Conservation (phyloP, 2,888 invertebrate genomes). For the Netelia fuscicornis region DNA sequence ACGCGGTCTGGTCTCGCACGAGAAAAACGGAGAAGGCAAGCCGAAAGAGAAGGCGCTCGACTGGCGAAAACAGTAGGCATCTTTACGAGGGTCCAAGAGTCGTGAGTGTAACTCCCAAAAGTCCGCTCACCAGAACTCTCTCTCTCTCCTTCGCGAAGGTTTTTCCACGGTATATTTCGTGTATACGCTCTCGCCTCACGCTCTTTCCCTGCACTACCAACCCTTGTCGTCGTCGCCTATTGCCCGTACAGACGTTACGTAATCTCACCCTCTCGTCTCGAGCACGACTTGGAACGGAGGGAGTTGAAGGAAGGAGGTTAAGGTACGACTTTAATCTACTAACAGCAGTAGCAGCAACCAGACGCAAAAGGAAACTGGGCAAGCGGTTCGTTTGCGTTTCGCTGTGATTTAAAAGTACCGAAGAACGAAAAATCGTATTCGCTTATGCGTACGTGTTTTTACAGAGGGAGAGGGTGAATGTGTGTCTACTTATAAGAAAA, state of each 20-base stretch:
- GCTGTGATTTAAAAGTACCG: constrained; percentile 74
- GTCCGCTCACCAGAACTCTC: constrained; percentile 68
- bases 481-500: neutral
- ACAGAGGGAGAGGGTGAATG: constrained; percentile 14
- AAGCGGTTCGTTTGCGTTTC: constrained; percentile 77
- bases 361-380: constrained; percentile 34
- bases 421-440: constrained; percentile 53
- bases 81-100: constrained; percentile 77
- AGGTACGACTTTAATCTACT: constrained; percentile 81
- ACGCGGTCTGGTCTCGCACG: constrained; percentile 35
- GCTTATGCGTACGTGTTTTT: constrained; percentile 26
- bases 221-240: constrained; percentile 38
- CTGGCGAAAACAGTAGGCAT: constrained; percentile 75
- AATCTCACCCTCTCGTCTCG: constrained; percentile 10
- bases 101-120: constrained; percentile 75
- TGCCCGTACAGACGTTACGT: constrained; percentile 54
- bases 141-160: neutral
- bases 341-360: constrained; percentile 72
- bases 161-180: constrained; percentile 39
- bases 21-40: constrained; percentile 22
- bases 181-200: constrained; percentile 32
- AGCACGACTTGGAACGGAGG: neutral
- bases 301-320: constrained; percentile 40
- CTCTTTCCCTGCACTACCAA: constrained; percentile 52
- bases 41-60: constrained; percentile 27